phyloP scores from a whole-genome alignment of 2,797 vertebrate species.

The Numenius phaeopus region DNA sequence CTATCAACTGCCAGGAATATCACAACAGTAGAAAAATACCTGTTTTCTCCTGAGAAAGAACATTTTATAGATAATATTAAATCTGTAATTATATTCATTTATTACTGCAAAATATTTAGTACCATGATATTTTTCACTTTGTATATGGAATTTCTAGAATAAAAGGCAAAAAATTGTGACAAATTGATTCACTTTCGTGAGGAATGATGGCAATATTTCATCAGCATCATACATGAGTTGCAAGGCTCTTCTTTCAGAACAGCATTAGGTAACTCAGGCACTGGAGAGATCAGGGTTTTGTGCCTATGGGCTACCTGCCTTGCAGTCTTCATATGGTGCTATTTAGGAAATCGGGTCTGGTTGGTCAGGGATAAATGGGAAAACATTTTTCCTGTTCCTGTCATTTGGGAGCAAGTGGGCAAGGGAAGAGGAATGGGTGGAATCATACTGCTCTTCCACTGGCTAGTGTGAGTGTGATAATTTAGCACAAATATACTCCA shows the following conservation, averaged over 20 bases:
- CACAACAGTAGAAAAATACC: constrained; percentile 2
- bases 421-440: not conserved
- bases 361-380: not conserved
- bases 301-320: not conserved
- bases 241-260: not conserved
- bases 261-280: not conserved
- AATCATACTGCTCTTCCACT: not conserved
- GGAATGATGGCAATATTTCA: not conserved
- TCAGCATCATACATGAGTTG: not conserved
- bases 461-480: not conserved
- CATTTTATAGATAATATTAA: constrained; percentile 39
- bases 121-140: constrained; percentile 19
- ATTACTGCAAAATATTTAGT: constrained; percentile 32
- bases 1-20: constrained; percentile 28
- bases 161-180: not conserved
- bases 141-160: not conserved
- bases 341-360: not conserved
- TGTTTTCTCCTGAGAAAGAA: constrained; percentile 40
- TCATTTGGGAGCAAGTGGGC: not conserved
- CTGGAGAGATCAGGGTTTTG: not conserved
- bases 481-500: not conserved
- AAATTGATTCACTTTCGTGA: not conserved
- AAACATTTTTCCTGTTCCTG: not conserved
- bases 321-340: not conserved
- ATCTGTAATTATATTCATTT: constrained; percentile 23